These are phyloP conservation scores for Eumaeus atala DNA, from an alignment of 1,140 invertebrate species.

Conservation along the genomic window DNA sequence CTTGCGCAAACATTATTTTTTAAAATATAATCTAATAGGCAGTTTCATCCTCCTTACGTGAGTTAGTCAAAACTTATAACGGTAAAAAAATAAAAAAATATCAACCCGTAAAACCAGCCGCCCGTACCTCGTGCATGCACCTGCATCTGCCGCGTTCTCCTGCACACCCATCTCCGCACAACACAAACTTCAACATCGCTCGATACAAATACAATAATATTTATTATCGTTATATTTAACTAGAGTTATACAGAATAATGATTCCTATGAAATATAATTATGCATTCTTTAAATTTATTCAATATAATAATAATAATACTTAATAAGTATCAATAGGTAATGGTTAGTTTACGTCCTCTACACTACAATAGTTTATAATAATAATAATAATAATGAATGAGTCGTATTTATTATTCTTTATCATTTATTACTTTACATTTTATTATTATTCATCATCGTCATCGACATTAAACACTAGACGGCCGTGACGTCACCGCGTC, in stretches of 20 bases:
- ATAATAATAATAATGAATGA: constrained; percentile 67
- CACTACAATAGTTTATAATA: constrained; percentile 70
- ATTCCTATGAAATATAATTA: constrained; percentile 77
- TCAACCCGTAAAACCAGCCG: constrained; percentile 67
- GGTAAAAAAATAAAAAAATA: constrained; percentile 75
- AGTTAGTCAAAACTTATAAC: constrained; percentile 73
- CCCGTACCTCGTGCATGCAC: constrained; percentile 34
- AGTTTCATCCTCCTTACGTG: constrained; percentile 65
- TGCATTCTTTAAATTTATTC: constrained; percentile 73
- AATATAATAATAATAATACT: constrained; percentile 72
- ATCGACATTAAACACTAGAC: constrained; percentile 64
- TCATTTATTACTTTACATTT: constrained; percentile 68
- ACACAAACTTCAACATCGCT: constrained; percentile 56
- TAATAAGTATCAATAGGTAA: constrained; percentile 73
- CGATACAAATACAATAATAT: constrained; percentile 71
- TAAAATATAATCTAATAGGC: constrained; percentile 75
- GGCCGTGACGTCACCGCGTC: constrained; percentile 3
- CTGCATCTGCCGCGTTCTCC: background rate
- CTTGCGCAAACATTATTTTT: constrained; percentile 71
- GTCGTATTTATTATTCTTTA: constrained; percentile 63
- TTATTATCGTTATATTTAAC: constrained; percentile 75
- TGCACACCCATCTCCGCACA: background rate
- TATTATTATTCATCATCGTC: constrained; percentile 29
- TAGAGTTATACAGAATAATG: constrained; percentile 77
- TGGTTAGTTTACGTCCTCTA: constrained; percentile 72